Conservation (phyloP, 2,888 invertebrate genomes). For the Vandiemenella viatica region DNA sequence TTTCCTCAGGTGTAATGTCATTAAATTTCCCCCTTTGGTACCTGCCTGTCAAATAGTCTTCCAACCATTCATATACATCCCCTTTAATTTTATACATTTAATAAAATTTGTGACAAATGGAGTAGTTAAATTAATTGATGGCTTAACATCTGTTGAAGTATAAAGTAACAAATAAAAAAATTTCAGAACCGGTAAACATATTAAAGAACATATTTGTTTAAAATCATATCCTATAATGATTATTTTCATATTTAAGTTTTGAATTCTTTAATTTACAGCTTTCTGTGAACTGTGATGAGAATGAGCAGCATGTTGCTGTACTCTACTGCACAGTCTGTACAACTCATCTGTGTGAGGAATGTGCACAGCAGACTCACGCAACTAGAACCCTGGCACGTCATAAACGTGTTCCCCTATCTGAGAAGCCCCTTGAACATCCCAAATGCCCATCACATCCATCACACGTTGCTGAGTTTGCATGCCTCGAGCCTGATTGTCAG, state of each 20-base stretch:
- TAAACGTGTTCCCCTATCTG: constrained; percentile 35
- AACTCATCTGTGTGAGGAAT: constrained; percentile 37
- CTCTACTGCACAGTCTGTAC: constrained; percentile 39
- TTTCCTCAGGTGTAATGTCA: no score
- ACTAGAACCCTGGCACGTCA: constrained; percentile 37
- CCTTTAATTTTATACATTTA: no score
- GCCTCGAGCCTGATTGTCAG: constrained; percentile 35
- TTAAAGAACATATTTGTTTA: no score
- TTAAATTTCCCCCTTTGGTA: no score
- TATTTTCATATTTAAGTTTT: not conserved
- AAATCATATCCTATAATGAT: no score
- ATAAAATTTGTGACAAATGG: no score
- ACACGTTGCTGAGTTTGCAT: constrained; percentile 39
- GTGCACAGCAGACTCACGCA: constrained; percentile 35
- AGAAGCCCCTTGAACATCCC: constrained; percentile 38
- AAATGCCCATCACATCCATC: constrained; percentile 37
- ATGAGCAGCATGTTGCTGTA: constrained; percentile 36
- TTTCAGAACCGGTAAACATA: no score
- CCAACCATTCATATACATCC: no score
- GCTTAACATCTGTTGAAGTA: no score
- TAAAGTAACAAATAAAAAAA: no score
- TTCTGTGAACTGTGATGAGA: constrained; percentile 36
- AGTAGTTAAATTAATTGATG: no score
- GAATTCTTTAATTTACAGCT: constrained; percentile 20
- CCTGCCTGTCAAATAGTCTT: no score